Conservation (phyloP, 2,113 vertebrate genomes). For the Athene cunicularia region DNA sequence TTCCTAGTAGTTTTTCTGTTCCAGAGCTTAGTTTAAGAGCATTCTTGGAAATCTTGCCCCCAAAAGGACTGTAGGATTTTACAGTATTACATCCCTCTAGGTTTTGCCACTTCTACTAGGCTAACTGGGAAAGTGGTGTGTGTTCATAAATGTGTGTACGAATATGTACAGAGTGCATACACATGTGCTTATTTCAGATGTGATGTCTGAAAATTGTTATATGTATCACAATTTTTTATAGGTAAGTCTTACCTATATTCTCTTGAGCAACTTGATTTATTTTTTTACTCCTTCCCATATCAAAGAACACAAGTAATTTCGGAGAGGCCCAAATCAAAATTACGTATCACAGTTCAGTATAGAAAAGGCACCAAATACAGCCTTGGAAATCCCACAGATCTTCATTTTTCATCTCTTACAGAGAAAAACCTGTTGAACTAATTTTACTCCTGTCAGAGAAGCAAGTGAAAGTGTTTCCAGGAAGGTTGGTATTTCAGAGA, state of each 20-base stretch:
- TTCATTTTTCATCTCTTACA: background rate
- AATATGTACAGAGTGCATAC: background rate
- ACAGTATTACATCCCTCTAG: background rate
- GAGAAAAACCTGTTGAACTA: background rate
- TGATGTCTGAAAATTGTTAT: background rate
- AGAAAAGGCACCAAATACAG: background rate
- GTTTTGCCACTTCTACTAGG: background rate
- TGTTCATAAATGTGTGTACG: background rate
- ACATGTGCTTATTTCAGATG: background rate
- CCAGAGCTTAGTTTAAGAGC: background rate
- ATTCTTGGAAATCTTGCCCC: background rate
- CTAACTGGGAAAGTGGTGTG: background rate
- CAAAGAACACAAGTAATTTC: constrained; percentile 1
- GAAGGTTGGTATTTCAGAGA: background rate
- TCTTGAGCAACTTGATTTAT: background rate
- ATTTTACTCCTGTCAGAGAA: constrained; percentile 1
- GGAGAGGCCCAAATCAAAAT: constrained; percentile 2
- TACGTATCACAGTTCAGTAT: background rate
- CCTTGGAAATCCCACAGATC: constrained; percentile 12
- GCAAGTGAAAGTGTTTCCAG: background rate
- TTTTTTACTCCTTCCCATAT: background rate
- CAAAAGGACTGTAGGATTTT: background rate
- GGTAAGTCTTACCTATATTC: background rate
- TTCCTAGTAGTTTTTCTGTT: background rate
- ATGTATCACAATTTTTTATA: background rate